Evolutionary conservation across 2,888 invertebrate species (phyloP).

Genomic region (Lasioglossum zephyrum): DNA sequence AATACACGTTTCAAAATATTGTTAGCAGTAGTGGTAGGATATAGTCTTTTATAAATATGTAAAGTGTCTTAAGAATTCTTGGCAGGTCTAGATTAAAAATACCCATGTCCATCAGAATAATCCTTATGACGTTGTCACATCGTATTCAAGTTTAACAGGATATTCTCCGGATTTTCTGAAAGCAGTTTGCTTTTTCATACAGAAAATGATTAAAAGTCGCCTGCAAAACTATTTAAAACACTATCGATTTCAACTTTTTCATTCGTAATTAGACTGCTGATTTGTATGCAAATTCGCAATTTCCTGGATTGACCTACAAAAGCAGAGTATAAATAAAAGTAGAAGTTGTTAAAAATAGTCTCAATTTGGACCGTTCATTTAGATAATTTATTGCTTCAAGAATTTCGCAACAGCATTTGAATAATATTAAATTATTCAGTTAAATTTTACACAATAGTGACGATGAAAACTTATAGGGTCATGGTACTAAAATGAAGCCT

Average conservation of each 20-base stretch:
- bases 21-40: background rate
- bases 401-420: background rate
- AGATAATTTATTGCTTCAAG: background rate
- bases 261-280: background rate
- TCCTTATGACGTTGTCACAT: slow-evolving; percentile 4
- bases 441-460: background rate
- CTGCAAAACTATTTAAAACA: background rate
- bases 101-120: slow-evolving; percentile 30
- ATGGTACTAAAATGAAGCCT: background rate
- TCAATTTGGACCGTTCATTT: background rate
- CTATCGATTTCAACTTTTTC: background rate
- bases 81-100: slow-evolving; percentile 27
- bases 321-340: background rate
- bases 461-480: background rate
- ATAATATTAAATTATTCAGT: background rate
- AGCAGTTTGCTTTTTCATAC: background rate
- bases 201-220: background rate
- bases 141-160: background rate
- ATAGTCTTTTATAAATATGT: background rate
- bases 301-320: background rate
- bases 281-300: slow-evolving; percentile 4
- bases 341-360: background rate
- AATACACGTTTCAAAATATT: background rate
- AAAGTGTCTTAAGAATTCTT: slow-evolving; percentile 24
- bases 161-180: background rate